Evolutionary conservation across 1,140 invertebrate genomes (phyloP), one percentile per base, ranked within the genome.

Genomic region (Hycleus phaleratus): DNA sequence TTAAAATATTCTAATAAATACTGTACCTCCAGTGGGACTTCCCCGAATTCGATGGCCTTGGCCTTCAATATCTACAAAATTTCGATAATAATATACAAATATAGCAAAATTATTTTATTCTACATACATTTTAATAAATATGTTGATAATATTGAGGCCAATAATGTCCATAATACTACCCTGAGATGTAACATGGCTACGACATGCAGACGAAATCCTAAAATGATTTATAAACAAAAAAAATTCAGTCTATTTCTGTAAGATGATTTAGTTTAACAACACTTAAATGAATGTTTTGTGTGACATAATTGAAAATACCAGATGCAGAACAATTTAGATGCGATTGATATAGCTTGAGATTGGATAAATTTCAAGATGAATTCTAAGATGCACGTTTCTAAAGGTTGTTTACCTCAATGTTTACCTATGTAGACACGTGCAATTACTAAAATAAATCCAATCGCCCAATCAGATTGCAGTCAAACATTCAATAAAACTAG

Each of bases 371-470:
- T 32, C 32, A 32, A 32, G 32, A 32, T 32, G 7, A 32, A 32
- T 32, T 32, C 7, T 32, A 32, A 32, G 7, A 32, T 32, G 32
- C 18, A 18, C 18, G 32, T 32, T 5, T 32, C 32, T 32, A 42
- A 56, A 58, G 60, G 60, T 59, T 62, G 54, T 62, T 62, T 62
- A 62, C 61, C 61, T 62, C 46, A 25, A 26, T 61, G 60, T 61
- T 61, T 61, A 61, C 60, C 55, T 61, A 50, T 26, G 7, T 32
- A 56, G 18, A 60, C 61, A 63, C 61, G 61, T 59, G 58, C 61
- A 53, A 42, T 38, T 56, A 60, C 58, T 25, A 42, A 60, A 60
- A 60, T 47, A 51, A 42, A 18, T 18, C 6, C 38, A 40, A 59
- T 40, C 32, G 39, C 47, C 51, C 25, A 53, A 53, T 59, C 58